These are phyloP conservation scores for Ornithoptera priamus DNA, from an alignment of 2,888 invertebrate genomes.

Conservation along the genomic window DNA sequence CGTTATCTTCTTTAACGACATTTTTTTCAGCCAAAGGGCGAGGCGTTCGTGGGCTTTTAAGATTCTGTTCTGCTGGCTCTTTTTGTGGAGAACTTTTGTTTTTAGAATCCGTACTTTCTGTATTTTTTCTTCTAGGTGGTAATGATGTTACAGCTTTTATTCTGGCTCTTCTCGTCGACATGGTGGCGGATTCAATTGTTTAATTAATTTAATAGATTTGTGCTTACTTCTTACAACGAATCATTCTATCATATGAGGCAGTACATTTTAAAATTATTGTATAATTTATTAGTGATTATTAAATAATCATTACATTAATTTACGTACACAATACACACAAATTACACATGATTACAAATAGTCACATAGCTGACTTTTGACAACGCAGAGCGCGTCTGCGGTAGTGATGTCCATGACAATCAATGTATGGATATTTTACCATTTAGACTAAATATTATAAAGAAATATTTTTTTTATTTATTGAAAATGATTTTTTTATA, in stretches of 20 bases:
- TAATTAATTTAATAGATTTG: neutral
- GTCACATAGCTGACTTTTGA: neutral
- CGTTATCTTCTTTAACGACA: slow-evolving; percentile 35
- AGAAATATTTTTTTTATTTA: neutral
- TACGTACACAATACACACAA: neutral
- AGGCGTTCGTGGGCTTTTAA: slow-evolving; percentile 50
- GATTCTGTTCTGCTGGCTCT: slow-evolving; percentile 41
- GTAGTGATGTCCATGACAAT: neutral
- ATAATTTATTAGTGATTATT: neutral
- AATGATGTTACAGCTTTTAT: slow-evolving; percentile 87
- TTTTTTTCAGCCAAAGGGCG: slow-evolving; percentile 34
- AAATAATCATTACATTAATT: neutral
- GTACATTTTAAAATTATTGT: no score
- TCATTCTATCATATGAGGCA: slow-evolving; percentile 1
- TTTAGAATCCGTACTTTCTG: slow-evolving; percentile 47
- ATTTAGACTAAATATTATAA: no score
- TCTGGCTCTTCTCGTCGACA: slow-evolving; percentile 84
- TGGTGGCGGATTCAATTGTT: slow-evolving; percentile 39
- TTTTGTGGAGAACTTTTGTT: slow-evolving; percentile 41
- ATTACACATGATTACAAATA: slow-evolving; percentile 1
- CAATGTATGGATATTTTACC: no score
- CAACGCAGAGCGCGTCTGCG: neutral
- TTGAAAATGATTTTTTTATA: no score
- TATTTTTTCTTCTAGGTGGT: slow-evolving; percentile 75
- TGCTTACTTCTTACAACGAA: slow-evolving; percentile 1